phyloP scores from a whole-genome alignment of 1,140 invertebrate species.

The Pantala flavescens region DNA sequence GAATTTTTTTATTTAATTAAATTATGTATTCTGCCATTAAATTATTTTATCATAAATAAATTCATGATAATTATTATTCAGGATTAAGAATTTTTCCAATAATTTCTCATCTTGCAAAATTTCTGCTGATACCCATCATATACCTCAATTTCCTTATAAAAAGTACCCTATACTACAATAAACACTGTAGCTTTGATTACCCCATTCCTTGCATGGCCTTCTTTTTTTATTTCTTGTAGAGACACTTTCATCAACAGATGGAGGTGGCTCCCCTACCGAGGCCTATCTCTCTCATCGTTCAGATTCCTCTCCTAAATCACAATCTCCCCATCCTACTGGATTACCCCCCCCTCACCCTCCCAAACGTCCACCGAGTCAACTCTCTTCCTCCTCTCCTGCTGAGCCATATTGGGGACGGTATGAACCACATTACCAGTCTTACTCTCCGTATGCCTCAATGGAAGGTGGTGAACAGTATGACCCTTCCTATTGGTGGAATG shows the following conservation, averaged over 20 bases:
- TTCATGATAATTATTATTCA: too few relatives aligned
- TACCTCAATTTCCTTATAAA: too few relatives aligned
- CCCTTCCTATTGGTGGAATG: slow-evolving; percentile 29
- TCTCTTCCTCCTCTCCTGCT: slow-evolving; percentile 14
- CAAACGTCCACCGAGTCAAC: slow-evolving; percentile 2
- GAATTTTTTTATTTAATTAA: too few relatives aligned
- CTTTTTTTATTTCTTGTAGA: slow-evolving; percentile 20
- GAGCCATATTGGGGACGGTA: background rate
- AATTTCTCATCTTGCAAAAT: too few relatives aligned
- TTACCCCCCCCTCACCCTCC: slow-evolving; percentile 5
- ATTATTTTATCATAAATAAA: too few relatives aligned
- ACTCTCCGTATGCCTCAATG: background rate
- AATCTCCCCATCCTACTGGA: background rate
- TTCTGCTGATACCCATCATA: too few relatives aligned
- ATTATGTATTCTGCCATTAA: too few relatives aligned
- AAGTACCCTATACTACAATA: too few relatives aligned
- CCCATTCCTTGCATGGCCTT: background rate
- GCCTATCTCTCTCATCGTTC: background rate
- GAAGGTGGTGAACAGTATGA: slow-evolving; percentile 24
- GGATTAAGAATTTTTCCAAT: too few relatives aligned
- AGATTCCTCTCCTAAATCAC: background rate
- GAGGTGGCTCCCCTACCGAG: slow-evolving; percentile 17
- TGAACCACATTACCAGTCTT: slow-evolving; percentile 9
- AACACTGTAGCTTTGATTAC: background rate
- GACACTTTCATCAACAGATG: slow-evolving; percentile 16